Percentiles rank a stretch among this genome's conserved stretches.
phyloP scores from a whole-genome alignment of 2,797 vertebrate genomes.

The Sciaenops ocellatus region DNA sequence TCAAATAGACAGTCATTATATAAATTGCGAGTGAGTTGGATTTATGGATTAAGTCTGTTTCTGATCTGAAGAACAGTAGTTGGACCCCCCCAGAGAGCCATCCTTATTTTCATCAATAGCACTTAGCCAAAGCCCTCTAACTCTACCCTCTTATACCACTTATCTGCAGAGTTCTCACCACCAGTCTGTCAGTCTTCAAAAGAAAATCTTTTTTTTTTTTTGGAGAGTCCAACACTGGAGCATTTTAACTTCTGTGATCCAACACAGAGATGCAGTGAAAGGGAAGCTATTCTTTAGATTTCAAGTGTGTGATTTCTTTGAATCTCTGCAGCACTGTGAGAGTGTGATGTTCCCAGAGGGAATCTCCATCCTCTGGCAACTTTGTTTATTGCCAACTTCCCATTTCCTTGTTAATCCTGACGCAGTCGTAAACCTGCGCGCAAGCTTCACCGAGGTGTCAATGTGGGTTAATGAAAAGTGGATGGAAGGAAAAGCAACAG shows the following conservation, averaged over 20 bases:
- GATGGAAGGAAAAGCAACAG: slow-evolving; percentile 81
- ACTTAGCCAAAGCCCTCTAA: slow-evolving; percentile 68
- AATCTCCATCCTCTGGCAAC: slow-evolving; percentile 63
- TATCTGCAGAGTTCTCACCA: slow-evolving; percentile 53
- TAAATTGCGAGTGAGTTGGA: slow-evolving; percentile 50
- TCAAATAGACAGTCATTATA: slow-evolving; percentile 49
- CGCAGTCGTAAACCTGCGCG: slow-evolving; percentile 72
- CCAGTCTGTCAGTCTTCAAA: slow-evolving; percentile 42
- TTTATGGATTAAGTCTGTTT: slow-evolving; percentile 69
- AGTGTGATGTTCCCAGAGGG: slow-evolving; percentile 51
- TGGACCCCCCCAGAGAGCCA: slow-evolving; percentile 54
- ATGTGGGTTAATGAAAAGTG: slow-evolving; percentile 87
- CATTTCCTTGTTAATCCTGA: slow-evolving; percentile 82
- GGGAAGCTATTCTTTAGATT: slow-evolving; percentile 40
- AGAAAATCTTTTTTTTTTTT: slow-evolving; percentile 30
- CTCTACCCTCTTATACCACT: slow-evolving; percentile 46
- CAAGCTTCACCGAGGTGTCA: slow-evolving; percentile 77
- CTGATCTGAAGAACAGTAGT: slow-evolving; percentile 69
- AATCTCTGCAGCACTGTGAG: slow-evolving; percentile 25
- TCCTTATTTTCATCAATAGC: slow-evolving; percentile 72
- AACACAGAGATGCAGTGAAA: slow-evolving; percentile 16
- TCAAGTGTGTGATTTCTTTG: slow-evolving; percentile 36
- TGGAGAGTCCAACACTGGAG: neutral
- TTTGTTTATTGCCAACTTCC: slow-evolving; percentile 80
- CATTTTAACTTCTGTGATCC: slow-evolving; percentile 36